These are phyloP conservation scores for Atractosteus spatula DNA, from an alignment of 2,113 vertebrate species.

Conservation along the genomic window DNA sequence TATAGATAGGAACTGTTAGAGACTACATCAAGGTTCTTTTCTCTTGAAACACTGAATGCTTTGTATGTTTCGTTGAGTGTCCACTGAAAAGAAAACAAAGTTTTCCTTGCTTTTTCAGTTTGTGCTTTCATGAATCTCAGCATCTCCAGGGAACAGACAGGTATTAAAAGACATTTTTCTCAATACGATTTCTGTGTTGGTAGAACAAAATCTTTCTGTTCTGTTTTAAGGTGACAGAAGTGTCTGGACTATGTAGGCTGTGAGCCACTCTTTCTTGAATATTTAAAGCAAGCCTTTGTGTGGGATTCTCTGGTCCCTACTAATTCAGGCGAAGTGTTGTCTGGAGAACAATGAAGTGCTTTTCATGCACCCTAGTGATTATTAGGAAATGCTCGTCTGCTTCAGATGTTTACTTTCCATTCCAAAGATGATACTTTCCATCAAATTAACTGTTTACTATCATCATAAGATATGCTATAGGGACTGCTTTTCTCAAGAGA, in stretches of 20 bases:
- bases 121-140: conserved; percentile 6
- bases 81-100: conserved; percentile 28
- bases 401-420: no score
- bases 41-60: conserved; percentile 11
- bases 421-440: no score
- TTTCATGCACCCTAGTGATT: not conserved
- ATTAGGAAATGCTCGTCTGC: not conserved
- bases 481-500: not conserved
- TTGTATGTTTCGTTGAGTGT: conserved; percentile 27
- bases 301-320: not conserved
- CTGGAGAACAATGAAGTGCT: not conserved
- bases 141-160: conserved; percentile 25
- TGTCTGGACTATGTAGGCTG: not conserved
- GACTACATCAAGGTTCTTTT: not conserved
- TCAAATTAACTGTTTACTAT: no score
- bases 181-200: conserved; percentile 30
- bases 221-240: conserved; percentile 23
- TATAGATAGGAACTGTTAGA: conserved; percentile 19
- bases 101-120: conserved; percentile 24
- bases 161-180: conserved; percentile 34
- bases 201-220: conserved; percentile 25
- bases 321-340: conserved; percentile 5
- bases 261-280: not conserved
- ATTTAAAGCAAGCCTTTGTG: not conserved
- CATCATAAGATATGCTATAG: not conserved